A percentile compares a stretch with the other conserved stretches of the same genome.
These are phyloP conservation scores for Gymnobelideus leadbeateri DNA, from an alignment of 2,113 vertebrate species.

Conservation along the genomic window DNA sequence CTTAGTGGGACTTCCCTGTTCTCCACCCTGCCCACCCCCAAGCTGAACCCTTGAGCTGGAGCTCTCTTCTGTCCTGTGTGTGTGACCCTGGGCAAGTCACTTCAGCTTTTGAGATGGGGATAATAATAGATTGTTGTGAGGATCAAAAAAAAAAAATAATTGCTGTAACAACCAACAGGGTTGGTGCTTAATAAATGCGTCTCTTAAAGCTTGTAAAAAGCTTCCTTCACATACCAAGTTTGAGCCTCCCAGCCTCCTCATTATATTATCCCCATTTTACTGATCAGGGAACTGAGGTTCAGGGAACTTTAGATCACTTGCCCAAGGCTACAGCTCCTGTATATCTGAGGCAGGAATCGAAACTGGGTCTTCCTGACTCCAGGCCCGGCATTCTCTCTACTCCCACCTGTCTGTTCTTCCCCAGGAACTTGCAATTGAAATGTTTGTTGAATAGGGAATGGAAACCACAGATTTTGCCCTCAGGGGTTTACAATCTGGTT, in stretches of 20 bases:
- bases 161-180: neutral
- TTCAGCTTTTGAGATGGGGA: neutral
- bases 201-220: too few species aligned
- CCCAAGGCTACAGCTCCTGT: neutral
- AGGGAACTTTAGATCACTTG: neutral
- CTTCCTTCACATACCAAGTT: neutral
- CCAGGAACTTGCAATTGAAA: neutral
- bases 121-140: neutral
- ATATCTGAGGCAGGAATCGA: too few species aligned
- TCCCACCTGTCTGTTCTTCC: neutral
- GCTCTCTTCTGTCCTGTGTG: neutral
- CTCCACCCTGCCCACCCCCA: neutral
- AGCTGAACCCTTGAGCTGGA: neutral
- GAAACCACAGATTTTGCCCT: neutral
- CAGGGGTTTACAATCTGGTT: neutral
- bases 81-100: neutral
- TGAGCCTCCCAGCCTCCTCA: neutral
- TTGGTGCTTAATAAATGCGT: neutral
- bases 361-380: neutral
- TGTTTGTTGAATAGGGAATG: neutral
- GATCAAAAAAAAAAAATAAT: neutral
- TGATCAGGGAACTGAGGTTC: neutral
- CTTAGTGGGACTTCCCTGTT: neutral
- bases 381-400: neutral
- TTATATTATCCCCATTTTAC: neutral